A percentile compares a stretch with the other conserved stretches of the same genome.
phyloP scores from a whole-genome alignment of 2,888 invertebrate genomes.

The Xestia c-nigrum region DNA sequence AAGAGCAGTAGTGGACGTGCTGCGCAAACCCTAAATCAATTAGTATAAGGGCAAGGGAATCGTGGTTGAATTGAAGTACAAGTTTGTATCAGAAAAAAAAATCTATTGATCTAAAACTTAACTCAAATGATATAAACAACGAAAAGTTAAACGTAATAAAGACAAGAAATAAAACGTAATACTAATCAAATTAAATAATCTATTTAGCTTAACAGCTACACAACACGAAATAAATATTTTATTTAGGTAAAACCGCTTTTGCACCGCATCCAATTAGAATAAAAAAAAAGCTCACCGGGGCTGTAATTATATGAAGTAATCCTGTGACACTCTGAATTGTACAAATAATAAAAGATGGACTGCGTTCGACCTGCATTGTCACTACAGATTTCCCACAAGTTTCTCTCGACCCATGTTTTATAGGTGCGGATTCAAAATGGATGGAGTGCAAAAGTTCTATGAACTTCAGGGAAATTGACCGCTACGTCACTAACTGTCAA shows the following conservation, averaged over 20 bases:
- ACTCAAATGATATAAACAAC: too few species aligned
- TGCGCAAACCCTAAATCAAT: too few species aligned
- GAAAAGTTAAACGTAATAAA: too few species aligned
- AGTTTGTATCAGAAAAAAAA: too few species aligned
- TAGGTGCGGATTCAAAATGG: neutral
- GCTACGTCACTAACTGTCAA: neutral
- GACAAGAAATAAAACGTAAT: too few species aligned
- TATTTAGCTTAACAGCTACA: too few species aligned
- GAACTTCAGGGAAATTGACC: neutral
- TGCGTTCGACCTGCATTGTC: neutral
- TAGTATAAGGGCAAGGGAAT: too few species aligned
- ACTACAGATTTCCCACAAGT: neutral
- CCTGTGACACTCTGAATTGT: neutral
- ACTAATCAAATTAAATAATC: too few species aligned
- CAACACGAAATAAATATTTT: too few species aligned
- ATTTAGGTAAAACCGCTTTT: neutral
- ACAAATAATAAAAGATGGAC: neutral
- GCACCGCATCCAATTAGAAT: neutral
- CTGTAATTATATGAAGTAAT: neutral
- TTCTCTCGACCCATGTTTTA: neutral
- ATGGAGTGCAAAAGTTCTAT: conserved; percentile 3
- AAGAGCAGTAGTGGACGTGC: too few species aligned
- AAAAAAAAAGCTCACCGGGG: neutral
- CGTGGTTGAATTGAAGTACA: too few species aligned
- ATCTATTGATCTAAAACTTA: too few species aligned